These are phyloP conservation scores for Pampus argenteus DNA, from an alignment of 2,797 vertebrate species.

Conservation along the genomic window DNA sequence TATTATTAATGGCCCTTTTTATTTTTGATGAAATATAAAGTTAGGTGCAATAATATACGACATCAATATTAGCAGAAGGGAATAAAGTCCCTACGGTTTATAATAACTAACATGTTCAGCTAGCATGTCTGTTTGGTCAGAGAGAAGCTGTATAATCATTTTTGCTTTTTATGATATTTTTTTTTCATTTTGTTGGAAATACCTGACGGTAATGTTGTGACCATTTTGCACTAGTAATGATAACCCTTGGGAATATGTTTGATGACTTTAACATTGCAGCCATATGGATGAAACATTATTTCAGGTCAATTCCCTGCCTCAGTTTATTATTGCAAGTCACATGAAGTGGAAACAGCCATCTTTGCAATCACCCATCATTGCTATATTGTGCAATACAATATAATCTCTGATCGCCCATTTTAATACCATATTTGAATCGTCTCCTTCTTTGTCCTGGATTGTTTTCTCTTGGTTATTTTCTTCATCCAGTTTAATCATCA, in stretches of 20 bases:
- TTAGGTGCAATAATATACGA: constrained; percentile 30
- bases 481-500: constrained; percentile 11
- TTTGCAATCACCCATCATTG: constrained; percentile 43
- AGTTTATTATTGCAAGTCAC: constrained; percentile 57
- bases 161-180: constrained; percentile 7
- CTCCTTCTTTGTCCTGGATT: constrained; percentile 7
- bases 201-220: constrained; percentile 34
- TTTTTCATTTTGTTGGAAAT: constrained; percentile 33
- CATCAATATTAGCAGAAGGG: constrained; percentile 21
- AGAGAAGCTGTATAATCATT: constrained; percentile 8
- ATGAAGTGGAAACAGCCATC: constrained; percentile 49
- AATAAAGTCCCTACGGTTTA: constrained; percentile 11
- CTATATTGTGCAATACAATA: constrained; percentile 26
- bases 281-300: constrained; percentile 58
- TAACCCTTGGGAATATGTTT: constrained; percentile 42
- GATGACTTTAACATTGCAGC: constrained; percentile 53
- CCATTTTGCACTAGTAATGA: constrained; percentile 40
- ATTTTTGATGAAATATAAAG: constrained; percentile 59
- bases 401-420: constrained; percentile 25
- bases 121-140: constrained; percentile 2
- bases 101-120: constrained; percentile 11
- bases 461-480: background rate
- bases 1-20: constrained; percentile 66
- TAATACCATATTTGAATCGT: constrained; percentile 18
- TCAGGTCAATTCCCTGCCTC: constrained; percentile 43